A percentile compares a stretch with the other conserved stretches of the same genome.
Evolutionary conservation across 2,888 invertebrate species (phyloP).

Genomic region (Marasmarcha lunaedactyla): DNA sequence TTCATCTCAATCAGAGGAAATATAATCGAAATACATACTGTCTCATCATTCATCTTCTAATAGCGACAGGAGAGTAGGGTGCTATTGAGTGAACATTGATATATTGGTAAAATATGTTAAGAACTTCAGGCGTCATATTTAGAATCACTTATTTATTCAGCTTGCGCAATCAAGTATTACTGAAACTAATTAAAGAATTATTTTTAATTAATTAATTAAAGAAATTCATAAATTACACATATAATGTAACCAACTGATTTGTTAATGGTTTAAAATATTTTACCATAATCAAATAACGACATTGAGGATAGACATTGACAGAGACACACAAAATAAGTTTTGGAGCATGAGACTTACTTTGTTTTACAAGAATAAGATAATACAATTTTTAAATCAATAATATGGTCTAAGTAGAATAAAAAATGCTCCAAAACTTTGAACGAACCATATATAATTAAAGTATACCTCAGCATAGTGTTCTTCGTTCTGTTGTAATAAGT

Average conservation of each 20-base stretch:
- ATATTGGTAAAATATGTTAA: slow-evolving; percentile 32
- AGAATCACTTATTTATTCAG: no score
- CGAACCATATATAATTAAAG: slow-evolving; percentile 3
- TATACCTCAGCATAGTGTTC: slow-evolving; percentile 99
- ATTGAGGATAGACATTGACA: slow-evolving; percentile 38
- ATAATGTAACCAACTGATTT: no score
- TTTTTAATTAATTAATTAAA: no score
- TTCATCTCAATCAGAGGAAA: slow-evolving; percentile 23
- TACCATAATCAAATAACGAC: slow-evolving; percentile 40
- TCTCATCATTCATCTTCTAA: slow-evolving; percentile 52
- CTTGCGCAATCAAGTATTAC: no score
- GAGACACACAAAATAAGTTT: slow-evolving; percentile 21
- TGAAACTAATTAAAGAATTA: no score
- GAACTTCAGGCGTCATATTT: no score
- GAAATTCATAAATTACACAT: no score
- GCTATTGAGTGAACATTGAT: slow-evolving; percentile 53
- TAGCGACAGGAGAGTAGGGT: slow-evolving; percentile 63
- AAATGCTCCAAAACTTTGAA: slow-evolving; percentile 22
- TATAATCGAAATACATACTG: slow-evolving; percentile 26
- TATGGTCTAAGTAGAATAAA: slow-evolving; percentile 4
- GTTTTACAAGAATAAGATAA: no score
- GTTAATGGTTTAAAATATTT: slow-evolving; percentile 27
- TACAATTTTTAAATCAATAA: slow-evolving; percentile 9
- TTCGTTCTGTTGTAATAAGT: slow-evolving; percentile 98
- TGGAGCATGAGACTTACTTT: slow-evolving; percentile 18